These are phyloP conservation scores for Recurvirostra avosetta DNA, from an alignment of 2,113 vertebrate genomes.

Conservation along the genomic window DNA sequence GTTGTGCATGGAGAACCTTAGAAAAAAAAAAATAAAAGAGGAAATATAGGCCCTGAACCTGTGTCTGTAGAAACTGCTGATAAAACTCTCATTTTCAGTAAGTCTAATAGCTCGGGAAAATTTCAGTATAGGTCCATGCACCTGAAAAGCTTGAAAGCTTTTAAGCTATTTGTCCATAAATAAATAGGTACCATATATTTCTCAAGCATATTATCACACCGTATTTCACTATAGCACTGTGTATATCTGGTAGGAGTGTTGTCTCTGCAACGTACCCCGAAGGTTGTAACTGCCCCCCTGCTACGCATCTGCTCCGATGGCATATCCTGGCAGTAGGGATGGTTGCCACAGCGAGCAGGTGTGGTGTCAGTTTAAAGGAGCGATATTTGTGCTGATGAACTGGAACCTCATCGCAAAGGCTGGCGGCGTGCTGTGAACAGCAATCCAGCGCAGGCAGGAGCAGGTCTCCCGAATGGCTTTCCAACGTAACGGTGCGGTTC, in stretches of 20 bases:
- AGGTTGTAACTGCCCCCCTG: background rate
- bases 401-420: rapidly evolving
- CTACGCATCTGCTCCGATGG: rapidly evolving
- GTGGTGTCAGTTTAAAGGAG: background rate
- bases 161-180: background rate
- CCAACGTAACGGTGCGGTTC: rapidly evolving
- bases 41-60: background rate
- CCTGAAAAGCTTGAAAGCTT: background rate
- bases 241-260: background rate
- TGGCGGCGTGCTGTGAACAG: background rate
- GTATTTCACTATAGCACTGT: rapidly evolving
- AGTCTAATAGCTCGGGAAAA: background rate
- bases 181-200: background rate
- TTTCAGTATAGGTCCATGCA: background rate
- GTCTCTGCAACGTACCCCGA: background rate
- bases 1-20: background rate
- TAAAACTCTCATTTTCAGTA: background rate
- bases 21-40: no score
- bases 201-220: background rate
- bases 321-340: background rate
- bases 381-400: background rate
- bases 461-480: rapidly evolving
- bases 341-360: rapidly evolving
- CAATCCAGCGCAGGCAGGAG: background rate
- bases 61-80: background rate